These are phyloP conservation scores for Sycophila sp. DNA, from an alignment of 1,140 invertebrate genomes.

Conservation along the genomic window DNA sequence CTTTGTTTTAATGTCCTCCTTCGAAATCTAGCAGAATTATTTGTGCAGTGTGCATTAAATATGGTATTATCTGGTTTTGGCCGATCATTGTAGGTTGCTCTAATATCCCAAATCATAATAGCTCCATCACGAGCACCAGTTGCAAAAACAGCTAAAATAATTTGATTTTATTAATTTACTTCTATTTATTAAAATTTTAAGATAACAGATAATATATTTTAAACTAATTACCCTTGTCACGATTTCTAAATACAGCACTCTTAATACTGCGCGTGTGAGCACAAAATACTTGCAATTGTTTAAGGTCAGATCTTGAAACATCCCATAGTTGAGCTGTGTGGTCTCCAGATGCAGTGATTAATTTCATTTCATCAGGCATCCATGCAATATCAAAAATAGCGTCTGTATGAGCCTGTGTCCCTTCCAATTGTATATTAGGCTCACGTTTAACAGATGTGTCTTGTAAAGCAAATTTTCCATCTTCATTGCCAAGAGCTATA, in stretches of 20 bases:
- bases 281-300: conserved; percentile 70
- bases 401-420: conserved; percentile 77
- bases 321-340: conserved; percentile 83
- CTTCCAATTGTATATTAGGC: conserved; percentile 43
- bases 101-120: conserved; percentile 85
- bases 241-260: conserved; percentile 76
- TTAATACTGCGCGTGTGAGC: conserved; percentile 84
- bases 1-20: conserved; percentile 37
- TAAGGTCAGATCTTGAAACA: conserved; percentile 63
- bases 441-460: conserved; percentile 57
- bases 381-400: conserved; percentile 91
- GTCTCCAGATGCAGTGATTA: conserved; percentile 87
- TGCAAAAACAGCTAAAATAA: conserved; percentile 76
- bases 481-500: conserved; percentile 87
- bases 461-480: conserved; percentile 78
- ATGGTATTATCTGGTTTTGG: conserved; percentile 73
- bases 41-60: conserved; percentile 69
- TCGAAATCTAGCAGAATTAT: conserved; percentile 60
- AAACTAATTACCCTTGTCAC: conserved; percentile 67
- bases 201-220: background rate
- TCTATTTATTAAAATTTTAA: background rate
- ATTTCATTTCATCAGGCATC: conserved; percentile 77
- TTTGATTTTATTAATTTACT: background rate
- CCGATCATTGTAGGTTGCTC: conserved; percentile 65
- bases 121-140: conserved; percentile 86